Base-by-base conservation (phyloP, 2,113 vertebrate species). In the Monarcha castaneiventris region DNA sequence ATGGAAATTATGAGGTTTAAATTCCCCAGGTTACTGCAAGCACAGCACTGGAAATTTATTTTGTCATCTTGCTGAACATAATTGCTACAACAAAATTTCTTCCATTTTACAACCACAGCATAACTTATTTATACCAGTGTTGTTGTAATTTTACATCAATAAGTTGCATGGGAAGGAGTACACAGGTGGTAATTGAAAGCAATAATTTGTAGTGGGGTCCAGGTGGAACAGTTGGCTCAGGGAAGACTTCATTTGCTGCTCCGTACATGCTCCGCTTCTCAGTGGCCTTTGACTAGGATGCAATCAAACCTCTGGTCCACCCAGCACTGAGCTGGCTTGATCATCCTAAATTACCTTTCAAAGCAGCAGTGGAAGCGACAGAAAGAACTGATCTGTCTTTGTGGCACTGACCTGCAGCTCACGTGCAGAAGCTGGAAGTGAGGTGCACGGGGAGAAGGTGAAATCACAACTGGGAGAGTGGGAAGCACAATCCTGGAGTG, bases 1-100 rank as follows among this genome's bases (percentile, higher is more conserved):
- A 98, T 98, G 98, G 98, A 98, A 98, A 98, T 98, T 98, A 98
- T 98, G 98, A 98, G 98, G 98, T 98, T 98, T 98, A 98, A 98
- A 98, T 98, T 98, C 98, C 98, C 98, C 97, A 98, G 98, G 98
- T 98, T 98, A 98, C 98, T 97, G 98, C 98, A 98, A 98, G 97
- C 98, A 96, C 97, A 98, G 97, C 97, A 97, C 97, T 98, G 97
- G 97, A 98, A 98, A 98, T 98, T 98, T 98, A 98, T 98, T 98
- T 98, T 98, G 98, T 98, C 98, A 98, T 98, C 98, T 98, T 98
- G 98, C 98, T 97, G 98, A 98, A 98, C 98, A 98, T 98, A 98
- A 98, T 98, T 98, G 98, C 98, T 98, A 98, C 98, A 98, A 98
- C 98, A 98, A 98, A 98, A 98, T 98, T 98, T 98, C 98, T 98